Evolutionary conservation across 2,888 invertebrate species (phyloP), one percentile per base, ranked within the genome.

Genomic region (Drosophila basisetae): DNA sequence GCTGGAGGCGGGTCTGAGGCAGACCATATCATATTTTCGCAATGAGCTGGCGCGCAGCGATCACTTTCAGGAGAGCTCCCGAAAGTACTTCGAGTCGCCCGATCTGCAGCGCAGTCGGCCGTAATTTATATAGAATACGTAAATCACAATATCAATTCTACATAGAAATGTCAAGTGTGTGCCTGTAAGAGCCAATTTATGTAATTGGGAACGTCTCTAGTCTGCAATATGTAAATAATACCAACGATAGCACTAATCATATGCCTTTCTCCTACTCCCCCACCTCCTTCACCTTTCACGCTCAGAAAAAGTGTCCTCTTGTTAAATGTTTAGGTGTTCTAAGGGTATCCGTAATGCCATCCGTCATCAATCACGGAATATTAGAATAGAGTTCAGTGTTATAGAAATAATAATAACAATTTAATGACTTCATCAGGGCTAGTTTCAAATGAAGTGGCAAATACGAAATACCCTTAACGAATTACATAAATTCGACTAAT

Each of bases 21-120:
- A 96, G 94, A 99, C 99, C 37, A 97, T 99, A 71, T 96, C 97
- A 73, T 99, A 99, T 93, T 99, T 99, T 93, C 96, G 96, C 76
- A 96, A 97, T 91, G 99, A 99, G 94, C 94, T 99, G 71, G 94
- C 95, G 82, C 94, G 95, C 76, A 93, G 92, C 35, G 91, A 93
- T 84, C 93, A 90, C 35, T 93, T 91, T 74, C 91, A 92, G 63
- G 92, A 92, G 76, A 92, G 84, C 68, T 93, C 93, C 11, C 86
- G 89, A 33, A 92, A 92, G 69, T 93, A 92, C 80, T 92, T 92
- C 56, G 92, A 93, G 60, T 91, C 92, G 35, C 89, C 85, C 13
- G 91, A 89, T 73, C 62, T 91, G 56, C 82, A 90, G 59, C 90
- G 91, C 33, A 88, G 82, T 65, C 89, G 83, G 49, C 80, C 60